phyloP scores from a whole-genome alignment of 2,888 invertebrate genomes.

The Drosophila recens region DNA sequence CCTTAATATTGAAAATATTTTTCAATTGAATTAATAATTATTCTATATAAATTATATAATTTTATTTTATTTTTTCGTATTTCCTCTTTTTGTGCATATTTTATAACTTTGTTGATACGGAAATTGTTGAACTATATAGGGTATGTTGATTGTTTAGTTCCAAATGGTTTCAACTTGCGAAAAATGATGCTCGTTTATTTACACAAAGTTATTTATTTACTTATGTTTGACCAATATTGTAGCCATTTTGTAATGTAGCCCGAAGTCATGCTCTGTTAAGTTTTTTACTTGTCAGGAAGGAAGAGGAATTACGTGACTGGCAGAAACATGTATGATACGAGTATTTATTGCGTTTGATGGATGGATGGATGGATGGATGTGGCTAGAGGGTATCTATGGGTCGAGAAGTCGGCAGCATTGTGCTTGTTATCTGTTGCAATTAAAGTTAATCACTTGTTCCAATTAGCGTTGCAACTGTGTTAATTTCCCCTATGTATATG shows the following conservation, averaged over 20 bases:
- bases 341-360: neutral
- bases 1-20: neutral
- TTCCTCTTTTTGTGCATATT: neutral
- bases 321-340: slow-evolving; percentile 10
- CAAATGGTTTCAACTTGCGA: slow-evolving; percentile 5
- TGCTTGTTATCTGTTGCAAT: slow-evolving; percentile 67
- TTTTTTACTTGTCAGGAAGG: slow-evolving; percentile 27
- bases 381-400: slow-evolving; percentile 17
- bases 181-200: slow-evolving; percentile 7
- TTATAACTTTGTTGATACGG: slow-evolving; percentile 1
- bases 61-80: neutral
- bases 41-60: slow-evolving; percentile 6
- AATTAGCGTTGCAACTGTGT: slow-evolving; percentile 74
- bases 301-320: slow-evolving; percentile 40
- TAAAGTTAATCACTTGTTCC: slow-evolving; percentile 75
- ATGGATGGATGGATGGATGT: neutral
- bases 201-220: slow-evolving; percentile 24
- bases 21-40: slow-evolving; percentile 3
- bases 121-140: neutral
- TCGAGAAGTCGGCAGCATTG: slow-evolving; percentile 9
- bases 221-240: slow-evolving; percentile 24
- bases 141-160: slow-evolving; percentile 3
- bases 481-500: slow-evolving; percentile 43
- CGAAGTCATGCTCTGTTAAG: slow-evolving; percentile 43
- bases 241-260: slow-evolving; percentile 7